Base-by-base conservation (phyloP, 2,888 invertebrate genomes). In the Catocala sponsa region DNA sequence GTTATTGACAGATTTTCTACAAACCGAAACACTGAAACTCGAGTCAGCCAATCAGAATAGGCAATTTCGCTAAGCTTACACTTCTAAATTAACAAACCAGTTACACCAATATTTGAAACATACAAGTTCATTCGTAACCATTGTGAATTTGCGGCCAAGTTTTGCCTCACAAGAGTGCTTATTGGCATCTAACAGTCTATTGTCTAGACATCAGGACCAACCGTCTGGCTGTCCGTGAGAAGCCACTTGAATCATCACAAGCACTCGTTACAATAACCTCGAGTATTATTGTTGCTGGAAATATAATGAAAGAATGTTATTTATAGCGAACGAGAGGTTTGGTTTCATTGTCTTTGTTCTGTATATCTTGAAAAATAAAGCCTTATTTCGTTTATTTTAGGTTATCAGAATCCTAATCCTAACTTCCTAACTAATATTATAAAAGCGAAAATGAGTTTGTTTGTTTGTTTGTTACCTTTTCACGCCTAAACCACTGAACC, bases 121-220 rank as follows among this genome's bases (percentile, higher is more conserved):
- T 6, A 25, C 2, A 25, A 25, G 42, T 50, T 50, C 15, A 49
- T 11, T 15, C 43, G 35, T n/a, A 33, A 42, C 56, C 43, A 12
- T 56, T 49, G 50, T 13, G 25, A 49, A 9, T 50, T 43, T 25
- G 43, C 41, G 11, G 25, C 38, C 11, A 57, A 52, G 53, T 50
- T 48, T 58, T 57, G 32, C 13, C 6, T 35, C 43, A 63, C 56
- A 68, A 77, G 77, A 54, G 68, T 62, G 55, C 74, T 80, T 80
- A 72, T 74, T 72, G 74, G 60, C 70, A 70, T 73, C 78, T 76
- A 64, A 63, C 51, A 50, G 43, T 58, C 62, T 15, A 73, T 82
- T 83, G 86, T 85, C 85, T 84, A 82, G 84, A 84, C 81, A 78
- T 78, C 71, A 73, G 71, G 65, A 66, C 74, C 47, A 47, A 76